A percentile compares a stretch with the other conserved stretches of the same genome.
Evolutionary conservation across 2,888 invertebrate genomes (phyloP).

Genomic region (Pilophorus perplexus): DNA sequence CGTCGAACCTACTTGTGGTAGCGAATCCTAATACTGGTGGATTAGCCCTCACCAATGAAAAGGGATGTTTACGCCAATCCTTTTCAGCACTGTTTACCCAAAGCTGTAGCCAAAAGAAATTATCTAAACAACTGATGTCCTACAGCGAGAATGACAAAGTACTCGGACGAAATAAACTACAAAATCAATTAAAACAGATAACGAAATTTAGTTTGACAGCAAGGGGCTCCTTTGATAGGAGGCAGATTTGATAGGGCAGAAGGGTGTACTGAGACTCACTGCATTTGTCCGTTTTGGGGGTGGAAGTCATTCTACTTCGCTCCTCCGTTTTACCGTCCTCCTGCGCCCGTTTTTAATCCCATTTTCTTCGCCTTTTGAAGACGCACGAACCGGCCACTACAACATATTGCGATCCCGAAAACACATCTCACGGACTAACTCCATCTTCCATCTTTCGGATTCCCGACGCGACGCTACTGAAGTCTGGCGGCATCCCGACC

Average conservation of each 20-base stretch:
- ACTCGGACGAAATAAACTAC: too few species aligned
- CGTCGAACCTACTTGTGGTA: too few species aligned
- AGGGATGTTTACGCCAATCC: too few species aligned
- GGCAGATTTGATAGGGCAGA: slow-evolving; percentile 1
- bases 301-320: slow-evolving; percentile 23
- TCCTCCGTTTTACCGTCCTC: neutral
- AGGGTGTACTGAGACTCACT: slow-evolving; percentile 18
- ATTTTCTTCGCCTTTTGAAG: neutral
- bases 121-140: too few species aligned
- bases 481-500: slow-evolving; percentile 6
- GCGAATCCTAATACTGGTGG: too few species aligned
- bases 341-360: neutral
- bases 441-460: slow-evolving; percentile 11
- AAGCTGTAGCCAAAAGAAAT: too few species aligned
- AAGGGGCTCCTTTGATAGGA: slow-evolving; percentile 5
- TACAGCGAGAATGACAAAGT: too few species aligned
- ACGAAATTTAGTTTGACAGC: too few species aligned
- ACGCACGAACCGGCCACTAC: neutral
- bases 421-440: slow-evolving; percentile 3
- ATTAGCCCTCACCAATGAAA: too few species aligned
- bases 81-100: too few species aligned
- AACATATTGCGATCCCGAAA: slow-evolving; percentile 21
- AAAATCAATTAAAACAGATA: too few species aligned
- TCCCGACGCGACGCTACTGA: slow-evolving; percentile 10
- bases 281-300: slow-evolving; percentile 37